Conservation (phyloP, 2,888 invertebrate species). For the Ormia ochracea region DNA sequence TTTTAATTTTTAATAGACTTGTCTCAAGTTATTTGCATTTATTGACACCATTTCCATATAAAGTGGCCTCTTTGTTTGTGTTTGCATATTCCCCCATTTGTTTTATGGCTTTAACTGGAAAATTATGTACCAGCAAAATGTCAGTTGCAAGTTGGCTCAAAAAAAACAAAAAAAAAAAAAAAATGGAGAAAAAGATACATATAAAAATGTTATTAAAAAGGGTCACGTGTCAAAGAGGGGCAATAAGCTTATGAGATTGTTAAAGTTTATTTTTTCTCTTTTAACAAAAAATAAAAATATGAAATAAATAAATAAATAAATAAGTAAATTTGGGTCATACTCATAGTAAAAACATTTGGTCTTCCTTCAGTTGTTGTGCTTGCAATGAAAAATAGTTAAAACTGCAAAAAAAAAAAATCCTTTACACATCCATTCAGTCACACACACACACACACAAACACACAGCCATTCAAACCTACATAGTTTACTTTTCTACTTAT, state of each 20-base stretch:
- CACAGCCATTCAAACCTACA: too few relatives aligned
- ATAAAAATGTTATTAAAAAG: too few relatives aligned
- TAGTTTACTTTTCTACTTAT: not conserved
- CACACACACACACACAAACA: too few relatives aligned
- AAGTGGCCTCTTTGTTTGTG: not conserved
- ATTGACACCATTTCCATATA: not conserved
- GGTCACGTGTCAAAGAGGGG: not conserved
- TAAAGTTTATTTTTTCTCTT: not conserved
- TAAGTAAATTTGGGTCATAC: conserved; percentile 37
- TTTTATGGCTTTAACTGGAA: conserved; percentile 8
- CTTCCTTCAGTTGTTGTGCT: not conserved
- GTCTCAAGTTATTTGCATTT: conserved; percentile 43
- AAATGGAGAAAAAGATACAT: too few relatives aligned
- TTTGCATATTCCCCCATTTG: not conserved
- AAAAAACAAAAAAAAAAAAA: not conserved
- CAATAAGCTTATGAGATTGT: not conserved
- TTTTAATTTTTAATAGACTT: conserved; percentile 40
- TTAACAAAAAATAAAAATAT: not conserved
- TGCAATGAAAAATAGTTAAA: not conserved
- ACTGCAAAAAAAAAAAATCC: too few relatives aligned
- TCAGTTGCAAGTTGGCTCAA: not conserved
- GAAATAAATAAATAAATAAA: not conserved
- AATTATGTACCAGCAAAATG: not conserved
- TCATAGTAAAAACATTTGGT: not conserved
- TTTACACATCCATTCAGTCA: too few relatives aligned